Evolutionary conservation across 2,888 invertebrate genomes (phyloP).

Genomic region (Subacronicta megacephala): DNA sequence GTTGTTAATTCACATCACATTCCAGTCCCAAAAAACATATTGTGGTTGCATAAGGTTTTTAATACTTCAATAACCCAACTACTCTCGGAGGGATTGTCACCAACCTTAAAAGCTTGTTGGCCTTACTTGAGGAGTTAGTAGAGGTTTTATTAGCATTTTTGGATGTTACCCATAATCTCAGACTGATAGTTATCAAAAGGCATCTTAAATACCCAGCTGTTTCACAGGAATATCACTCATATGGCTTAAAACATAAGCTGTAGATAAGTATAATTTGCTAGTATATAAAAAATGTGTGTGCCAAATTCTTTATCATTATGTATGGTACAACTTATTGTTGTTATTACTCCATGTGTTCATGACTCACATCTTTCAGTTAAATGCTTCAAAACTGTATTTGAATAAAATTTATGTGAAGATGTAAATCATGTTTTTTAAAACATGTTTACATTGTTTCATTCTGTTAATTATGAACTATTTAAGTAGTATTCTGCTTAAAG

Average conservation of each 20-base stretch:
- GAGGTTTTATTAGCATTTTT: no score
- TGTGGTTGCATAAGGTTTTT: no score
- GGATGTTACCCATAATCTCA: background rate
- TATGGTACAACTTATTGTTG: conserved; percentile 30
- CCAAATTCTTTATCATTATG: conserved; percentile 24
- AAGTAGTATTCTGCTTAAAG: background rate
- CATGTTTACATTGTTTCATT: background rate
- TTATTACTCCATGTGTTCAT: conserved; percentile 14
- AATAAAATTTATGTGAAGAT: no score
- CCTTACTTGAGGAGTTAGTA: no score
- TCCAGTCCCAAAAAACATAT: no score
- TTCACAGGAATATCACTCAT: conserved; percentile 14
- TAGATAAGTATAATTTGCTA: background rate
- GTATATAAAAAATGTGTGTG: conserved; percentile 14
- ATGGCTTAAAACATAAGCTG: conserved; percentile 12
- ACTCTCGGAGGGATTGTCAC: no score
- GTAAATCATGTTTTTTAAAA: background rate
- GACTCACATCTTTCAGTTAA: conserved; percentile 9
- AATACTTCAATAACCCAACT: no score
- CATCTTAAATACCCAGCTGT: background rate
- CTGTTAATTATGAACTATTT: background rate
- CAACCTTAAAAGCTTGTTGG: no score
- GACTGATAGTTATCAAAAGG: background rate
- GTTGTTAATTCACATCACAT: no score
- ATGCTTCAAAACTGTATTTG: background rate